Evolutionary conservation across 2,797 vertebrate genomes (phyloP), one percentile per base, ranked within the genome.

Genomic region (Moxostoma hubbsi): DNA sequence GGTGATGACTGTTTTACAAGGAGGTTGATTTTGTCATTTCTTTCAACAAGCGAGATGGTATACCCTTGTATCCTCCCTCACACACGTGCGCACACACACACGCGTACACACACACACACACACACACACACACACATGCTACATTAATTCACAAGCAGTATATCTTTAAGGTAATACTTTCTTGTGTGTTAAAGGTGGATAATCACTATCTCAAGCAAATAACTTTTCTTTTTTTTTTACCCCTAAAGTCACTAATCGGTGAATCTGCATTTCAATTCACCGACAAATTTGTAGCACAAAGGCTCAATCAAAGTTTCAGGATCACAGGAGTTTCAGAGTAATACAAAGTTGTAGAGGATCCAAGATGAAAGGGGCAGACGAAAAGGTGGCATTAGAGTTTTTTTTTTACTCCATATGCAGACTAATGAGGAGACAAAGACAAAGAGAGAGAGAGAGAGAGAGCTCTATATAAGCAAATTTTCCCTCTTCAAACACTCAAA

Each of bases 361-460:
- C 84, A 85, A 94, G 94, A 96, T 96, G 93, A 96, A 95, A 96
- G 94, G 90, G 87, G 87, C 88, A 92, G 94, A 94, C 93, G 92
- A 93, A 91, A 93, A 94, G 92, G 94, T 91, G 92, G 93, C 91
- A 94, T 95, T 94, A 95, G 95, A 95, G 94, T 93, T 90, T 92
- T 94, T 94, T 24, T 36, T 36, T 36, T 5, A 93, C 93, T 92
- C 92, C 89, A 84, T 80, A 87, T 92, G 91, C 90, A 88, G 87
- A 89, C 90, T 95, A 95, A 96, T 95, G 94, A 94, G 93, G 36
- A 36, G 36, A 36, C 36, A 36, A 36, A 36, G 36, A 36, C 36
- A 36, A 36, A 36, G 36, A 36, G 36, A 36, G 36, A 84, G 65
- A 6, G 9, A 68, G 50, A 68, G 58, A 67, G 64, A 77, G 63